Conservation (phyloP, 2,113 vertebrate genomes). For the Bungarus multicinctus region DNA sequence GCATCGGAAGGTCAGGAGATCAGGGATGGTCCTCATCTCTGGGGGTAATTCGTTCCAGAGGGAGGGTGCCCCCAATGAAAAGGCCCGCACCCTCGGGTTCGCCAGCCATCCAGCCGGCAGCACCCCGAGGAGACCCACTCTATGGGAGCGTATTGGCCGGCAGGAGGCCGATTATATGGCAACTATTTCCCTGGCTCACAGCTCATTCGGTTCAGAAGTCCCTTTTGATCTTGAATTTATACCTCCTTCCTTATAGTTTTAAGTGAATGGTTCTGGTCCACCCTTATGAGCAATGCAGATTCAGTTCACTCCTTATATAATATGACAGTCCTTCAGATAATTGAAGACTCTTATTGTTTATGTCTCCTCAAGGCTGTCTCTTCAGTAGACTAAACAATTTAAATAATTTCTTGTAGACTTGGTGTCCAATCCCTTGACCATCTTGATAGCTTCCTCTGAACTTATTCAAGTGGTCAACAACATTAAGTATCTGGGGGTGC, state of each 20-base stretch:
- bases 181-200: not conserved
- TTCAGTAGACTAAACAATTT: not conserved
- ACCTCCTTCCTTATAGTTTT: not conserved
- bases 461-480: not conserved
- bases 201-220: not conserved
- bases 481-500: too few relatives aligned
- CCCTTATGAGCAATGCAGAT: not conserved
- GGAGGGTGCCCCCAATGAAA: too few relatives aligned
- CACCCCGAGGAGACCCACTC: too few relatives aligned
- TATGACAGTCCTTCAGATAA: not conserved
- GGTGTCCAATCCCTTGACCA: not conserved
- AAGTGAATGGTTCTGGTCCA: not conserved
- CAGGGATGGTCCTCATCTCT: too few relatives aligned
- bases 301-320: not conserved
- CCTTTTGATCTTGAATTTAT: not conserved
- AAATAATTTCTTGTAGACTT: not conserved
- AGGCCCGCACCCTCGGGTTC: too few relatives aligned
- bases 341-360: not conserved
- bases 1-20: too few relatives aligned
- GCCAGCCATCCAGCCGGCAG: too few relatives aligned
- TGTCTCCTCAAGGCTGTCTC: not conserved
- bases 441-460: not conserved
- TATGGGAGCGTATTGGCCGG: too few relatives aligned
- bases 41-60: too few relatives aligned
- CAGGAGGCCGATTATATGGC: too few relatives aligned